phyloP scores from a whole-genome alignment of 2,797 vertebrate species.

The Myotis planiceps region DNA sequence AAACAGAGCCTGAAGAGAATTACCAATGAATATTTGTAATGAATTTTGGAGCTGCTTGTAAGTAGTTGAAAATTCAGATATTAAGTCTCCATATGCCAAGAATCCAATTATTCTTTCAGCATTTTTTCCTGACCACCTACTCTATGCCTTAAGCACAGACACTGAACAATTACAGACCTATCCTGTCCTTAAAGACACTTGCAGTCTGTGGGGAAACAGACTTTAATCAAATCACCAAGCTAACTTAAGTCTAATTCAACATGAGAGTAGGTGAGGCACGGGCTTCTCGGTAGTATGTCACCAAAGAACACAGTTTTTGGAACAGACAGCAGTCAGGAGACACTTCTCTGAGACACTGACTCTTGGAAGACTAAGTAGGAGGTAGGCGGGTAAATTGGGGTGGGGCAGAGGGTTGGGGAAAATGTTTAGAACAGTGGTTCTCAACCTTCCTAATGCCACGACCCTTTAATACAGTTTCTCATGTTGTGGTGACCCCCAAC shows the following conservation, averaged over 20 bases:
- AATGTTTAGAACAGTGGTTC: not conserved
- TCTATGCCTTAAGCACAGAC: not conserved
- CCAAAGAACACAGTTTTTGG: not conserved
- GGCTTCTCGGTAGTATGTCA: accelerated
- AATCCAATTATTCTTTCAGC: not conserved
- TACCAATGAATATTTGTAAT: not conserved
- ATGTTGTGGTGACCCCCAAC: too few relatives aligned
- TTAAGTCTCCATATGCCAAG: not conserved
- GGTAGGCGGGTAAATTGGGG: accelerated
- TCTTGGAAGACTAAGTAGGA: not conserved
- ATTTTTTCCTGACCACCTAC: not conserved
- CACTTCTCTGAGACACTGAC: not conserved
- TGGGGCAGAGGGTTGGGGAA: not conserved
- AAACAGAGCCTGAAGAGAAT: not conserved
- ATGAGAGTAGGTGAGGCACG: not conserved
- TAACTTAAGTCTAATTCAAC: not conserved
- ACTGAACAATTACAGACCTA: not conserved
- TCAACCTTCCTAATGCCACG: too few relatives aligned
- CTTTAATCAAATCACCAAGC: not conserved
- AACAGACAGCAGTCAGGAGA: not conserved
- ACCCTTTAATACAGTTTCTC: too few relatives aligned
- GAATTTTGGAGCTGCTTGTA: not conserved
- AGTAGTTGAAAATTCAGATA: not conserved
- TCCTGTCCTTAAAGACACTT: not conserved
- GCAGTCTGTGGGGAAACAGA: not conserved